Evolutionary conservation across 2,113 vertebrate genomes (phyloP).

Genomic region (Gorsachius goisagi): DNA sequence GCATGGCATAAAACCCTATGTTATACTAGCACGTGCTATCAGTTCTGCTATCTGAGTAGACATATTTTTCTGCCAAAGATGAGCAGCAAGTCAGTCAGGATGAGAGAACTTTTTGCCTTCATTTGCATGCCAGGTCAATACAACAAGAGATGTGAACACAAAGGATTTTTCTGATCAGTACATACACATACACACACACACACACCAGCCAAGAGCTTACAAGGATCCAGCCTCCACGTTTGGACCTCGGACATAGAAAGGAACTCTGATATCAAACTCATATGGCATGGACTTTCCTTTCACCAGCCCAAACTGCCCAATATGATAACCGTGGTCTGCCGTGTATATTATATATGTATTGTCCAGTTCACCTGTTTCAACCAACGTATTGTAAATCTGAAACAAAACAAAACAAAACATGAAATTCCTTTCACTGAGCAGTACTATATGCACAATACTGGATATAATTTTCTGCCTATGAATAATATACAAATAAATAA

Average conservation of each 20-base stretch:
- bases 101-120: neutral
- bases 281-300: conserved; percentile 99
- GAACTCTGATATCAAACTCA: conserved; percentile 95
- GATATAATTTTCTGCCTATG: neutral
- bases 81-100: neutral
- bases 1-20: neutral
- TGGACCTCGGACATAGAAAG: conserved; percentile 93
- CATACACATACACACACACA: neutral
- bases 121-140: neutral
- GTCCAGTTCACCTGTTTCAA: conserved; percentile 92
- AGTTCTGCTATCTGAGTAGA: neutral
- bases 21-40: neutral
- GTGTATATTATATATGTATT: conserved; percentile 97
- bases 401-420: neutral
- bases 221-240: conserved; percentile 90
- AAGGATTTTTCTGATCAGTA: neutral
- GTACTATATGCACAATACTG: neutral
- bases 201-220: conserved; percentile 74
- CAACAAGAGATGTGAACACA: neutral
- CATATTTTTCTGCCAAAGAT: neutral
- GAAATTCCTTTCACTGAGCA: neutral
- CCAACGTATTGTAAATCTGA: conserved; percentile 89
- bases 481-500: neutral
- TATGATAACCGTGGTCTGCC: conserved; percentile 96
- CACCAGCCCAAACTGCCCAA: conserved; percentile 96